These are phyloP conservation scores for Botia kubotai DNA, from an alignment of 2,797 vertebrate species.

Conservation along the genomic window DNA sequence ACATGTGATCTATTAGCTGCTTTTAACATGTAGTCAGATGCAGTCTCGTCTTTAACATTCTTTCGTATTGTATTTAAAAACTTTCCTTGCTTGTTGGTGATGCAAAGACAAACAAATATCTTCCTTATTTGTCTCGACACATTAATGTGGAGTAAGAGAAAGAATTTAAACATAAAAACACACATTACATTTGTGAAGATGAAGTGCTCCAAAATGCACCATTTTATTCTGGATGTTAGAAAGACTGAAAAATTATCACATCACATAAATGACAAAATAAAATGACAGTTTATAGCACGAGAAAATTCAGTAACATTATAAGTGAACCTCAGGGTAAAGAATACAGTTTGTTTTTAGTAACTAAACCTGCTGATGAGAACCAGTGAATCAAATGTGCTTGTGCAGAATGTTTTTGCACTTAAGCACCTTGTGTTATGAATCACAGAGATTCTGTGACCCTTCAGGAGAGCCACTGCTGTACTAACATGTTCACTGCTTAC, in stretches of 20 bases:
- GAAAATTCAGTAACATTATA: neutral
- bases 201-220: neutral
- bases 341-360: neutral
- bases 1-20: neutral
- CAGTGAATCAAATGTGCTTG: neutral
- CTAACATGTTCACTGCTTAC: neutral
- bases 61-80: too few species aligned
- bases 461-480: neutral
- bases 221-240: neutral
- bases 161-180: neutral
- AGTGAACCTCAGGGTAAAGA: neutral
- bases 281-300: neutral
- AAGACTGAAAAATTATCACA: neutral
- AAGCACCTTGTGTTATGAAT: neutral
- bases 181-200: neutral
- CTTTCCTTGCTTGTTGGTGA: too few species aligned
- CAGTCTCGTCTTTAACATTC: neutral
- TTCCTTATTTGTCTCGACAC: too few species aligned
- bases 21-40: neutral
- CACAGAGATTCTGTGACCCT: neutral
- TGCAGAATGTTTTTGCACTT: neutral
- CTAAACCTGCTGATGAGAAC: neutral
- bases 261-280: too few species aligned
- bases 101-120: too few species aligned
- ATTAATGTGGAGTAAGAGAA: neutral